phyloP scores from a whole-genome alignment of 2,888 invertebrate genomes.

The Protonemura montana region DNA sequence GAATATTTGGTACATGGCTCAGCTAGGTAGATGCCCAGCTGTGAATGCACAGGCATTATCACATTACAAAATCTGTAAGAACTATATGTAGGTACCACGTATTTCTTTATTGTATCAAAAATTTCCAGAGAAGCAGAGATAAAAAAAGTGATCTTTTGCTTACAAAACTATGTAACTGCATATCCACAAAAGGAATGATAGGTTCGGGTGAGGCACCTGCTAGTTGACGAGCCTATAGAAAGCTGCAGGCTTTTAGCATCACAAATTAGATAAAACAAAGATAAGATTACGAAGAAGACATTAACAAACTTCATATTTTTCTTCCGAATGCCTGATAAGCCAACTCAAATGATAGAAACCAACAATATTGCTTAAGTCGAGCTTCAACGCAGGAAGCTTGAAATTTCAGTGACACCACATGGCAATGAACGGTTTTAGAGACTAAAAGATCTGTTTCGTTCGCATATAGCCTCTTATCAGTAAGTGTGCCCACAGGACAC shows the following conservation, averaged over 20 bases:
- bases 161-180: slow-evolving; percentile 4
- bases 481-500: slow-evolving; percentile 36
- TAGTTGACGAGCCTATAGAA: background rate
- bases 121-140: background rate
- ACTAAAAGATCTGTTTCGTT: slow-evolving; percentile 20
- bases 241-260: background rate
- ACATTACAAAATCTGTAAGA: too few species aligned
- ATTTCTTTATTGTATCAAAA: background rate
- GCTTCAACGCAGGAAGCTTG: slow-evolving; percentile 1
- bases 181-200: background rate
- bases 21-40: too few species aligned
- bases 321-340: background rate
- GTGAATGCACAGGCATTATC: too few species aligned
- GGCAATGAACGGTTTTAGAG: slow-evolving; percentile 1
- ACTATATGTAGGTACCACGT: too few species aligned
- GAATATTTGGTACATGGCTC: too few species aligned
- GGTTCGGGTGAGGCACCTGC: background rate
- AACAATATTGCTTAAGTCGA: background rate
- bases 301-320: background rate
- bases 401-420: background rate
- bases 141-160: background rate
- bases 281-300: background rate
- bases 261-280: background rate
- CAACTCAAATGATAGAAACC: background rate
- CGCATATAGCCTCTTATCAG: slow-evolving; percentile 14